Conservation (phyloP, 2,113 vertebrate species). For the Notarius quadriscutis region DNA sequence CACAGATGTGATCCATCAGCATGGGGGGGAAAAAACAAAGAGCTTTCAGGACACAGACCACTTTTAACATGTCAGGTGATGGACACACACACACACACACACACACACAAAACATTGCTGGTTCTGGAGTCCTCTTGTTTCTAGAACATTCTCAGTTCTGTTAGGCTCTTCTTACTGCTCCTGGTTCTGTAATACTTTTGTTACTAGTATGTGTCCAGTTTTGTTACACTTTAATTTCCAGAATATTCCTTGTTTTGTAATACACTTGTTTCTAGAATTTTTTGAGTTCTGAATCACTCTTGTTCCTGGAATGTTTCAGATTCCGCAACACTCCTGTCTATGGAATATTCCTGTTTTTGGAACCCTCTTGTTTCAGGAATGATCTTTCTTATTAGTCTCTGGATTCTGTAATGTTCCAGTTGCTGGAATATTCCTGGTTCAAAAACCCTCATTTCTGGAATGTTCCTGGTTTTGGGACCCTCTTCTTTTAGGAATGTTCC, state of each 20-base stretch:
- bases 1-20: neutral
- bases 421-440: neutral
- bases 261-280: neutral
- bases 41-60: neutral
- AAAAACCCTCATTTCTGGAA: neutral
- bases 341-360: neutral
- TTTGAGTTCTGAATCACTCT: neutral
- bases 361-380: neutral
- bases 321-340: neutral
- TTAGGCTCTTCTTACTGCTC: neutral
- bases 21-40: neutral
- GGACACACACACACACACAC: neutral
- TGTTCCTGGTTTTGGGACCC: neutral
- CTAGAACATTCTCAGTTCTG: neutral
- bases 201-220: no score
- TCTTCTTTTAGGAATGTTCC: neutral
- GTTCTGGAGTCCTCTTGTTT: neutral
- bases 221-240: neutral
- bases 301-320: neutral
- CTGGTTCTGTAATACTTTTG: neutral
- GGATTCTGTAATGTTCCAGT: neutral
- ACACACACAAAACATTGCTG: no score
- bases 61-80: neutral
- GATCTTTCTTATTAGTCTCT: neutral
- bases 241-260: neutral